Base-by-base conservation (phyloP, 2,888 invertebrate species). In the Drepana falcataria region DNA sequence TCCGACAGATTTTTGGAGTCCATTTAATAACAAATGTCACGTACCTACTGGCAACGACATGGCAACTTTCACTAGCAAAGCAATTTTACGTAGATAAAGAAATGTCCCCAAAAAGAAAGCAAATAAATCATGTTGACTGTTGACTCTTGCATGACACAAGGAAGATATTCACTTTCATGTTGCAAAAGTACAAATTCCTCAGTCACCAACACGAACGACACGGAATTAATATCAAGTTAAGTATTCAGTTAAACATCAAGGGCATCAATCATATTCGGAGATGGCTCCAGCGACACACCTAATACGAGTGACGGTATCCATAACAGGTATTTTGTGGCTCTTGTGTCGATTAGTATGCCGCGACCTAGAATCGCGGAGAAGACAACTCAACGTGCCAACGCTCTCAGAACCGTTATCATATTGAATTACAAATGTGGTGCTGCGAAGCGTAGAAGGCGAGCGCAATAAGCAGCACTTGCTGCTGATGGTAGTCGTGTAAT, bases 371-470 rank as follows among this genome's bases (percentile, higher is more conserved):
- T 74, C 69, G 61, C 66, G 68, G 74, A 71, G 71, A 79, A 74
- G 69, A 68, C 66, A 76, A 75, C 68, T 77, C 67, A 77, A 76
- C 81, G 82, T 81, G 75, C 79, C 77, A 79, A 74, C 79, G 83
- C 81, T 81, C 78, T 70, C 66, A 64, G 75, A 70, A 86, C 89
- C 89, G 90, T 90, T 89, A 90, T 77, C 81, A 78, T 77, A 82
- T 83, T 85, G 86, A 87, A 85, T 86, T 83, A 85, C 84, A 85
- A 87, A 87, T 87, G 79, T 69, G 77, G 73, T 71, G 68, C 73
- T 68, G 75, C 67, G 67, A 66, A 65, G 69, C 66, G 73, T 68
- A 66, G 70, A 68, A 73, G 77, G 66, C 69, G 60, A 66, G 66
- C 70, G 61, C 61, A 57, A 64, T 2, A 71, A 69, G 67, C 69